phyloP scores from a whole-genome alignment of 1,140 invertebrate genomes.

The Panagrolaimus sp. region DNA sequence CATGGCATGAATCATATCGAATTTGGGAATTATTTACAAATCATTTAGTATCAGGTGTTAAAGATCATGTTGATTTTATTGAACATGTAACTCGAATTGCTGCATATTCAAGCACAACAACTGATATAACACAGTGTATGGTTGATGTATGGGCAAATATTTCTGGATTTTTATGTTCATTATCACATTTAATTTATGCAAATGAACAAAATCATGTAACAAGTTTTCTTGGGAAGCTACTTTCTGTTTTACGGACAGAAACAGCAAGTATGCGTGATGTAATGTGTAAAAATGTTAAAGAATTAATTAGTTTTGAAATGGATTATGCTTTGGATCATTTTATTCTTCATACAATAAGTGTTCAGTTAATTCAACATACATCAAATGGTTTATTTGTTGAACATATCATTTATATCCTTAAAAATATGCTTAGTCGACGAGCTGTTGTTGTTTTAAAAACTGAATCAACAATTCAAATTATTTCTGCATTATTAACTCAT shows the following conservation, averaged over 20 bases:
- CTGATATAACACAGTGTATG: conserved; percentile 15
- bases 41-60: conserved; percentile 11
- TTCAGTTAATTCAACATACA: conserved; percentile 17
- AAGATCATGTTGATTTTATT: conserved; percentile 25
- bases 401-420: conserved; percentile 97
- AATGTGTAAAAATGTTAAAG: conserved; percentile 26
- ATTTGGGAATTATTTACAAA: conserved; percentile 24
- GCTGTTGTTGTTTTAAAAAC: conserved; percentile 61
- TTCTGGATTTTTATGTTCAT: conserved; percentile 75
- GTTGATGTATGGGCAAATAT: conserved; percentile 79
- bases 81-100: conserved; percentile 23
- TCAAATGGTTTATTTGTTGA: conserved; percentile 95
- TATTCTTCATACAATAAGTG: conserved; percentile 22
- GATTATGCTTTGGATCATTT: conserved; percentile 24
- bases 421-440: conserved; percentile 78
- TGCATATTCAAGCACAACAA: background rate
- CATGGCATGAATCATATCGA: conserved; percentile 24
- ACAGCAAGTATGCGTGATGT: conserved; percentile 15
- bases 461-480: conserved; percentile 25
- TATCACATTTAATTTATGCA: conserved; percentile 23
- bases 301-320: conserved; percentile 22
- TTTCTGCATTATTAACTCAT: conserved; percentile 15
- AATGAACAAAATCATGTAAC: conserved; percentile 25
- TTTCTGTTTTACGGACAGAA: conserved; percentile 20
- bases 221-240: conserved; percentile 20